Evolutionary conservation across 2,888 invertebrate genomes (phyloP), one percentile per base, ranked within the genome.

Genomic region (Calephelis perditalis): DNA sequence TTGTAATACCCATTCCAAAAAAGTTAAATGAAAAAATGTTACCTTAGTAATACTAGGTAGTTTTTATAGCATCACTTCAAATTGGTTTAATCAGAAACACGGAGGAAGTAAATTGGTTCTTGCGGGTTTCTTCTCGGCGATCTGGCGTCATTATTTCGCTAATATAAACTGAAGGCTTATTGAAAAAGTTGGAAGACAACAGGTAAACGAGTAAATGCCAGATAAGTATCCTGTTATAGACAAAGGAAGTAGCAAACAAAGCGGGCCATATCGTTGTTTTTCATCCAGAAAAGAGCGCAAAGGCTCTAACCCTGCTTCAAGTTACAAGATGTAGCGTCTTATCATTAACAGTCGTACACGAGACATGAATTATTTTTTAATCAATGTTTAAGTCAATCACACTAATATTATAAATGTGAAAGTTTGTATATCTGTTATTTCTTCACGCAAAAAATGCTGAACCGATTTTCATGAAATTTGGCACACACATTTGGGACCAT

Each of bases 191-290:
- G 67, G 71, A 76, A 73, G 73, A 75, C 74, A 75, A 72, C 82
- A 84, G 84, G 86, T 84, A 83, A 84, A 79, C 84, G 77, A 81
- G 82, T 82, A 83, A 84, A 81, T 77, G 75, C 74, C 77, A 79
- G 87, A 86, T 87, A 85, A 84, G 79, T 81, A 86, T 86, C 85
- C 81, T 75, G 81, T 83, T 81, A 77, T 79, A 87, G 80, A 86
- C 86, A 88, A 87, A 86, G 82, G 77, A 73, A 73, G 75, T 71
- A 70, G 65, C 70, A 66, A 73, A 84, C 84, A 86, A 86, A 79
- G 84, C 74, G 69, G 72, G 72, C 70, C 74, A 75, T 82, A 78
- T 81, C 81, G 81, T 81, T 82, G 82, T 84, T 86, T 79, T 79
- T 79, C 74, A 75, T 74, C 78, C 79, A 79, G 78, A 79, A 78